phyloP scores from a whole-genome alignment of 1,140 invertebrate genomes.

The Coenobita brevimanus region DNA sequence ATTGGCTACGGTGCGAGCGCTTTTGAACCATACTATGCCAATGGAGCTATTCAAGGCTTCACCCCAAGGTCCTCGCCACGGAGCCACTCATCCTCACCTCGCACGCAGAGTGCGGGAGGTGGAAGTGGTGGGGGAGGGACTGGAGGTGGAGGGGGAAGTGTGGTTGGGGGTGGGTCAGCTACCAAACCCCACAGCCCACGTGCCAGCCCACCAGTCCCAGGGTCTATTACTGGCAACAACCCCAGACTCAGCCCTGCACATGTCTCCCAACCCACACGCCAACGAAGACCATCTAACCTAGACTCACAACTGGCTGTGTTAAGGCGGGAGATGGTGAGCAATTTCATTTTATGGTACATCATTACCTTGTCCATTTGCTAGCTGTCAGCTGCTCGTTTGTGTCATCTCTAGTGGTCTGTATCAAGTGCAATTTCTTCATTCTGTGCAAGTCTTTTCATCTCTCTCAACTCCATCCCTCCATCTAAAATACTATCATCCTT shows the following conservation, averaged over 20 bases:
- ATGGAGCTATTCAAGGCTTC: conserved; percentile 51
- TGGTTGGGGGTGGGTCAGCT: conserved; percentile 12
- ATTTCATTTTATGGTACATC: neutral
- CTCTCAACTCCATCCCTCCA: too few species aligned
- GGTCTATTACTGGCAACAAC: conserved; percentile 55
- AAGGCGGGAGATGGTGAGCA: conserved; percentile 72
- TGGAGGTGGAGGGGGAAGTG: too few species aligned
- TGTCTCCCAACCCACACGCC: conserved; percentile 30
- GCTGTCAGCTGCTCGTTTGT: too few species aligned
- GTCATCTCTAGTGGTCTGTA: too few species aligned
- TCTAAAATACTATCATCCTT: too few species aligned
- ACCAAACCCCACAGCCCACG: conserved; percentile 47
- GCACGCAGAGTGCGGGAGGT: conserved; percentile 45
- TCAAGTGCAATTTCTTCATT: too few species aligned
- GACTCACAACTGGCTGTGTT: conserved; percentile 71
- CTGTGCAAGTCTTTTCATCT: too few species aligned
- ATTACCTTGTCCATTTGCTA: too few species aligned
- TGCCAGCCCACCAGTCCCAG: conserved; percentile 63
- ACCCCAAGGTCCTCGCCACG: conserved; percentile 59
- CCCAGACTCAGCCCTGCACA: conserved; percentile 58
- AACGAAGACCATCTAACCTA: conserved; percentile 65
- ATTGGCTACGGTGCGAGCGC: conserved; percentile 64
- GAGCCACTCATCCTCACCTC: conserved; percentile 55
- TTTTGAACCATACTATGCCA: conserved; percentile 68
- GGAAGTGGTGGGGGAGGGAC: too few species aligned